phyloP scores from a whole-genome alignment of 2,113 vertebrate genomes.

The Onychorhynchus coronatus region DNA sequence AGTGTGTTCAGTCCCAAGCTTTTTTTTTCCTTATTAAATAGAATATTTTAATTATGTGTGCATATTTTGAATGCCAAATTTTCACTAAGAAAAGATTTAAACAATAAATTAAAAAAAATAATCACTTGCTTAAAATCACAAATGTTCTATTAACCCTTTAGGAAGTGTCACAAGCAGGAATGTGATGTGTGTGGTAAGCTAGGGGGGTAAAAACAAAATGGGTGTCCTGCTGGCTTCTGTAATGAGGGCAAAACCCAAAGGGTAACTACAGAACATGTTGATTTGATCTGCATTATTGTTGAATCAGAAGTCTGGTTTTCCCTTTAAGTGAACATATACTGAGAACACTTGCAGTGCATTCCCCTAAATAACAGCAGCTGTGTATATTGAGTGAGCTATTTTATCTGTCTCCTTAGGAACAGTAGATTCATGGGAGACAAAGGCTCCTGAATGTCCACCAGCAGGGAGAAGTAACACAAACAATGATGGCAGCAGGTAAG shows the following conservation, averaged over 20 bases:
- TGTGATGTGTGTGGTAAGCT: neutral
- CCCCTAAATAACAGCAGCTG: neutral
- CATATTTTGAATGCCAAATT: neutral
- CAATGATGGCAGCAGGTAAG: neutral
- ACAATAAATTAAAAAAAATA: neutral
- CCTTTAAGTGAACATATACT: neutral
- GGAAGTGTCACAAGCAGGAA: neutral
- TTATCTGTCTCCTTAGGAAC: neutral
- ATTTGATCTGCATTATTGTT: neutral
- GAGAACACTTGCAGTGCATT: neutral
- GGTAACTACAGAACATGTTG: rapidly evolving
- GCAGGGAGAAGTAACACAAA: neutral
- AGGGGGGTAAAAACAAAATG: neutral
- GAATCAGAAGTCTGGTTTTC: neutral
- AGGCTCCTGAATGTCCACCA: neutral
- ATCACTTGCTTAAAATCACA: neutral
- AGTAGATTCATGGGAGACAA: neutral
- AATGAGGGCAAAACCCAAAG: neutral
- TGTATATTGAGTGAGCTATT: neutral
- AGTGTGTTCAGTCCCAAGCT: neutral
- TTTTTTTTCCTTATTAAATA: neutral
- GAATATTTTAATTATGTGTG: neutral
- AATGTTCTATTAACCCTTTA: neutral
- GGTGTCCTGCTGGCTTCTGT: neutral
- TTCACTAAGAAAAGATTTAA: neutral